Conservation (phyloP, 1,140 invertebrate species). For the Plectus sambesii region DNA sequence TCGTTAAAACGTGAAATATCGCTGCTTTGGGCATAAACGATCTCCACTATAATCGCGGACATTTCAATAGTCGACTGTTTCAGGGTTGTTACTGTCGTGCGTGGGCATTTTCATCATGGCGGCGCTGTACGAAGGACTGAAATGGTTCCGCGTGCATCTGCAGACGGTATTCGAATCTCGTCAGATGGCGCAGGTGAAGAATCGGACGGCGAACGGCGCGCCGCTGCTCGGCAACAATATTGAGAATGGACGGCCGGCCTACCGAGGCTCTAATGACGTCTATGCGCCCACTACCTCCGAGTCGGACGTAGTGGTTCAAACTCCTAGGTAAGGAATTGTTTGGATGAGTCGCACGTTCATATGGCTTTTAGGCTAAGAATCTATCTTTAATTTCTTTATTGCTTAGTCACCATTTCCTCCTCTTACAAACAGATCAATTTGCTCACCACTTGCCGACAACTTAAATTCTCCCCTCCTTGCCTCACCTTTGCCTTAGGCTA, state of each 20-base stretch:
- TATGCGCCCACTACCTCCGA: constrained; percentile 12
- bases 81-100: constrained; percentile 30
- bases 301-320: constrained; percentile 3
- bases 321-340: constrained; percentile 12
- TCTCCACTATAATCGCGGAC: too few relatives aligned
- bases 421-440: too few relatives aligned
- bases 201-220: constrained; percentile 12
- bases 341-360: neutral
- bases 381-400: neutral
- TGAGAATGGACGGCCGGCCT: neutral
- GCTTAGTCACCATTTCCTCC: too few relatives aligned
- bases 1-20: neutral
- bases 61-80: too few relatives aligned
- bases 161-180: too few relatives aligned
- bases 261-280: constrained; percentile 9
- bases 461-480: too few relatives aligned
- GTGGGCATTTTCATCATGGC: constrained; percentile 33
- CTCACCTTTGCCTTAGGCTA: too few relatives aligned
- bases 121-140: constrained; percentile 31
- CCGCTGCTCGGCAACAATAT: neutral
- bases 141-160: constrained; percentile 36
- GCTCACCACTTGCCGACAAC: too few relatives aligned
- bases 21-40: too few relatives aligned
- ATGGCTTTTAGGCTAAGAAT: constrained; percentile 1
- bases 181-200: too few relatives aligned